Conservation (phyloP, 1,140 invertebrate genomes). For the honey bee (Apis mellifera) region DNA sequence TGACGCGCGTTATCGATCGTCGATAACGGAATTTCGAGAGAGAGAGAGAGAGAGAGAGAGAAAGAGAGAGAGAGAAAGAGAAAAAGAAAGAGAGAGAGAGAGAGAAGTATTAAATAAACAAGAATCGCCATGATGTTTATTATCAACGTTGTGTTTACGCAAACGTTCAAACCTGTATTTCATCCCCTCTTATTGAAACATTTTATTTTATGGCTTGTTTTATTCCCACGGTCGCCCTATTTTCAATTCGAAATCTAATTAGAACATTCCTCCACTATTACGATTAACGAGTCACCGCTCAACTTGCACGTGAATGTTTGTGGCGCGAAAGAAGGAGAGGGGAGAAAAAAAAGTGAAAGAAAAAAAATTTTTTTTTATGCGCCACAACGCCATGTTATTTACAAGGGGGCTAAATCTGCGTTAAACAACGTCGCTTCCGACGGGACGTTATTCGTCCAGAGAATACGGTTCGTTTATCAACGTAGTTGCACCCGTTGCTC, state of each 20-base stretch:
- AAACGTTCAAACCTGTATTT: not conserved
- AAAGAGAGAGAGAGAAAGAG: too few relatives aligned
- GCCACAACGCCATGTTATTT: not conserved
- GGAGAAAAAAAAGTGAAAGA: not conserved
- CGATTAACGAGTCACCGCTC: not conserved
- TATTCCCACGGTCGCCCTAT: not conserved
- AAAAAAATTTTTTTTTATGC: not conserved
- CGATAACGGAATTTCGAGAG: not conserved
- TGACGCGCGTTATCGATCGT: not conserved
- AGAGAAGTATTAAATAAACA: conserved; percentile 1
- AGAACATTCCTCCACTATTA: not conserved
- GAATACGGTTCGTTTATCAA: conserved; percentile 43
- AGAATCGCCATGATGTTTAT: too few relatives aligned
- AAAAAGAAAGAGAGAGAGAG: too few relatives aligned
- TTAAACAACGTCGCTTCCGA: conserved; percentile 32
- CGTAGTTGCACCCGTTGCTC: not conserved
- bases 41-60: too few relatives aligned
- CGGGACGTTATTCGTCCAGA: not conserved
- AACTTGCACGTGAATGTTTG: not conserved
- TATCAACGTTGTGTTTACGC: too few relatives aligned
- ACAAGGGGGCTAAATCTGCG: conserved; percentile 28
- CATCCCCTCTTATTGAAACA: not conserved
- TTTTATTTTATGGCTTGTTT: not conserved
- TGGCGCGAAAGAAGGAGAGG: too few relatives aligned
- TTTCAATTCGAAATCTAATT: not conserved